These are phyloP conservation scores for Thalassaphorura encarpata DNA, from an alignment of 1,140 invertebrate species.

Conservation along the genomic window DNA sequence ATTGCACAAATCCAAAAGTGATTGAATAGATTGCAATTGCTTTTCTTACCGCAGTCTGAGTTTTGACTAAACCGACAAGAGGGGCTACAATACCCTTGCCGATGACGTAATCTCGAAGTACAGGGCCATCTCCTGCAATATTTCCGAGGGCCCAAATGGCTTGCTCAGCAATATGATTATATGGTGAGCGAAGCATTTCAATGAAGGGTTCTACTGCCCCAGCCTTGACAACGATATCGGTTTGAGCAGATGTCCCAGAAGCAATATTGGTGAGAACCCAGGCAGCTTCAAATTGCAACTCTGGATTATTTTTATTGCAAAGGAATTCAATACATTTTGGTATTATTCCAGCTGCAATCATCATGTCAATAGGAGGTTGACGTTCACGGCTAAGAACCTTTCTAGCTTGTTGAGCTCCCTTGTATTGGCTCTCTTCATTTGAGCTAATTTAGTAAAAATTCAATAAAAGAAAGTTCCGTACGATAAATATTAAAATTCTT, in stretches of 20 bases:
- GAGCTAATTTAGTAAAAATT: conserved; percentile 36
- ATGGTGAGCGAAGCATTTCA: conserved; percentile 57
- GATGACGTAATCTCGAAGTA: conserved; percentile 43
- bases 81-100: conserved; percentile 35
- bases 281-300: conserved; percentile 91
- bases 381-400: conserved; percentile 84
- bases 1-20: not conserved
- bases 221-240: conserved; percentile 68
- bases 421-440: conserved; percentile 51
- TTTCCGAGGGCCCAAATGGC: conserved; percentile 81
- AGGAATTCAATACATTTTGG: conserved; percentile 73
- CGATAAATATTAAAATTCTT: not conserved
- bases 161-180: conserved; percentile 82
- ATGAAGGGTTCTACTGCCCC: conserved; percentile 82
- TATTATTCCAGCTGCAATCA: conserved; percentile 78
- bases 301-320: conserved; percentile 52
- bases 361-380: conserved; percentile 85
- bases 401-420: conserved; percentile 63
- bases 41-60: conserved; percentile 27
- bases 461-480: not conserved
- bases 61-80: conserved; percentile 34
- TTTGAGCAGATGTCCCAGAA: conserved; percentile 84
- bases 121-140: conserved; percentile 42
- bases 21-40: no score
- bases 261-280: conserved; percentile 99